Evolutionary conservation across 2,888 invertebrate genomes (phyloP).

Genomic region (Sinotaia quadrata): DNA sequence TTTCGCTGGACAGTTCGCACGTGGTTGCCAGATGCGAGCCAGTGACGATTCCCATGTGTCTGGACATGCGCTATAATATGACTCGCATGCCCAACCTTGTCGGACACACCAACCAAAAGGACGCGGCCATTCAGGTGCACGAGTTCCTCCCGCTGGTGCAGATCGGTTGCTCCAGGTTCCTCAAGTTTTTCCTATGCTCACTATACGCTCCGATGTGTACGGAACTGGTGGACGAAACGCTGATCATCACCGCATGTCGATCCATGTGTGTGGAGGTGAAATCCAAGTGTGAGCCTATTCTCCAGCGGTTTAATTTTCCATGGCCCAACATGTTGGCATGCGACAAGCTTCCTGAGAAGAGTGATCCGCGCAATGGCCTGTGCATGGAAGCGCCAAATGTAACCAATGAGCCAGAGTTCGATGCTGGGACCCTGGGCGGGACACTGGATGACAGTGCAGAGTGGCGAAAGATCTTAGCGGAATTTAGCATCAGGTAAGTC

Average conservation of each 20-base stretch:
- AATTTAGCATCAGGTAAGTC: conserved; percentile 24
- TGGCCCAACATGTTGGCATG: conserved; percentile 87
- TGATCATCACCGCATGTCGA: conserved; percentile 84
- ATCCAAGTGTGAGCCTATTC: conserved; percentile 75
- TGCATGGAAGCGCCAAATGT: conserved; percentile 81
- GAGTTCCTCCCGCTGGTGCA: conserved; percentile 82
- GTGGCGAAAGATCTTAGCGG: conserved; percentile 18
- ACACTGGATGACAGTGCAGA: conserved; percentile 26
- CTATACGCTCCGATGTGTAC: conserved; percentile 93
- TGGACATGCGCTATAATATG: conserved; percentile 87
- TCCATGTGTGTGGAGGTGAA: conserved; percentile 83
- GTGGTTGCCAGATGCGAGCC: conserved; percentile 78
- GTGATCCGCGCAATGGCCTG: conserved; percentile 74
- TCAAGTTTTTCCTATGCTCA: conserved; percentile 90
- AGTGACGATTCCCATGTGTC: conserved; percentile 85
- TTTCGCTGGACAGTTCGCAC: not conserved
- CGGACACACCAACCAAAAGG: conserved; percentile 83
- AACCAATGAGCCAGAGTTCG: conserved; percentile 54
- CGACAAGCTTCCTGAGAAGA: conserved; percentile 81
- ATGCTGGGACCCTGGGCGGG: conserved; percentile 42
- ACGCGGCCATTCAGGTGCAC: conserved; percentile 85
- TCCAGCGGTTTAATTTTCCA: conserved; percentile 77
- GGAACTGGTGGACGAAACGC: conserved; percentile 84
- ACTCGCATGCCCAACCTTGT: conserved; percentile 90
- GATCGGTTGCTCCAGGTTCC: conserved; percentile 85